phyloP scores from a whole-genome alignment of 2,888 invertebrate genomes.

The Papilio demoleus region DNA sequence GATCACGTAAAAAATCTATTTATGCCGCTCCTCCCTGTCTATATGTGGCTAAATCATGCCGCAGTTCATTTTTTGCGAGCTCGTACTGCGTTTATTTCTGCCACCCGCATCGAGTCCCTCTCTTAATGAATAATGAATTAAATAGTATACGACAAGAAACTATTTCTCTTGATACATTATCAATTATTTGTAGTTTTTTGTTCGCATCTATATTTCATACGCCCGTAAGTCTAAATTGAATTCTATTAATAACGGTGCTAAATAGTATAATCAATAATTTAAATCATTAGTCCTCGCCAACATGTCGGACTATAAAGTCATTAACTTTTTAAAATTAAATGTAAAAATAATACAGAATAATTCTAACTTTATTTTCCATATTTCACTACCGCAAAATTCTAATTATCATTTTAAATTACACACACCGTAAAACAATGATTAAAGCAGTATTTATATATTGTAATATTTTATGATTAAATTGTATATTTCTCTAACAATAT shows the following conservation, averaged over 20 bases:
- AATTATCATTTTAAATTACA: neutral
- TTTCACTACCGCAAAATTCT: neutral
- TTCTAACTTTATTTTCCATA: too few relatives aligned
- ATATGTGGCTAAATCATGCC: constrained; percentile 49
- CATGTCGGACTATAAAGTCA: too few relatives aligned
- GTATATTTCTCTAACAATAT: neutral
- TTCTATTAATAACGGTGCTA: constrained; percentile 10
- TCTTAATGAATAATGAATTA: constrained; percentile 54
- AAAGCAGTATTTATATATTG: too few relatives aligned
- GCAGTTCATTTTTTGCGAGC: constrained; percentile 48
- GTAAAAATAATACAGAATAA: too few relatives aligned
- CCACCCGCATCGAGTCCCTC: constrained; percentile 52
- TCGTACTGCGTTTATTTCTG: constrained; percentile 49
- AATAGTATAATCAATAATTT: neutral
- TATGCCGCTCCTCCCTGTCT: constrained; percentile 45
- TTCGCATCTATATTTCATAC: constrained; percentile 29
- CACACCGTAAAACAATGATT: too few relatives aligned
- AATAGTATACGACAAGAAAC: constrained; percentile 49
- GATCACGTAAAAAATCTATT: constrained; percentile 46
- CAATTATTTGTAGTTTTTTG: constrained; percentile 39
- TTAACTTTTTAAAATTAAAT: too few relatives aligned
- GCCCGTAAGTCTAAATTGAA: constrained; percentile 14
- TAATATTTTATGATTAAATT: neutral
- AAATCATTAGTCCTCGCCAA: neutral
- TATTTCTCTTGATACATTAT: constrained; percentile 44